Conservation (phyloP, 64 coral and sea anemone species). For the Anthopleura sola region DNA sequence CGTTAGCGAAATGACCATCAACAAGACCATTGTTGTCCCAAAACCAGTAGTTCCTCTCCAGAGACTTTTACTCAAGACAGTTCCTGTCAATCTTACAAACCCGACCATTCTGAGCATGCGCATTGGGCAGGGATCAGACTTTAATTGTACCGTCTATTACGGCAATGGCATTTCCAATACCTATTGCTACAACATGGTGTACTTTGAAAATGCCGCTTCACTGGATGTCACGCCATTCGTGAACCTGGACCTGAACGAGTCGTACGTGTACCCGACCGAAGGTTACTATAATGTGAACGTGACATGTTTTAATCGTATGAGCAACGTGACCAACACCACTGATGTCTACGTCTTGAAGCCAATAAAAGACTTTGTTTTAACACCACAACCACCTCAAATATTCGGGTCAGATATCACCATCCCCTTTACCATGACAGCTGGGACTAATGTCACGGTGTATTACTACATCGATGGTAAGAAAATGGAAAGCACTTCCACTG, state of each 20-base stretch:
- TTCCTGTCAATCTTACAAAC: constrained; percentile 24
- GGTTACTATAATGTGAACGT: constrained; percentile 35
- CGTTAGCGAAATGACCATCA: constrained; percentile 23
- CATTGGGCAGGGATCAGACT: constrained; percentile 63
- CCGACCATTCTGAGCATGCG: constrained; percentile 15
- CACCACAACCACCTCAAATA: constrained; percentile 13
- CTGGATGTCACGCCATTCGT: constrained; percentile 48
- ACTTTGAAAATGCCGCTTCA: constrained; percentile 49
- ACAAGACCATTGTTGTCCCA: not conserved
- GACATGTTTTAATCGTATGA: constrained; percentile 56
- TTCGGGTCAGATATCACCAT: constrained; percentile 4
- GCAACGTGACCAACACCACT: constrained; percentile 6
- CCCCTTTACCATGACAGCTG: constrained; percentile 50
- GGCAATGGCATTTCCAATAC: constrained; percentile 28
- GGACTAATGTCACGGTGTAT: constrained; percentile 70
- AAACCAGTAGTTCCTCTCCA: constrained; percentile 63
- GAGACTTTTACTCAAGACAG: constrained; percentile 3
- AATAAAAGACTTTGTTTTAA: constrained; percentile 37
- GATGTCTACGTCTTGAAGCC: constrained; percentile 44
- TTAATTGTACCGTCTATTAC: constrained; percentile 38
- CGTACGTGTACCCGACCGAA: constrained; percentile 24
- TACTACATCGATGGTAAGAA: not conserved
- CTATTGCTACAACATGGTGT: constrained; percentile 37
- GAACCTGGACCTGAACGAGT: constrained; percentile 25
- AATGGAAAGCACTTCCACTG: not conserved